phyloP scores from a whole-genome alignment of 2,113 vertebrate genomes.

The Rana temporaria region DNA sequence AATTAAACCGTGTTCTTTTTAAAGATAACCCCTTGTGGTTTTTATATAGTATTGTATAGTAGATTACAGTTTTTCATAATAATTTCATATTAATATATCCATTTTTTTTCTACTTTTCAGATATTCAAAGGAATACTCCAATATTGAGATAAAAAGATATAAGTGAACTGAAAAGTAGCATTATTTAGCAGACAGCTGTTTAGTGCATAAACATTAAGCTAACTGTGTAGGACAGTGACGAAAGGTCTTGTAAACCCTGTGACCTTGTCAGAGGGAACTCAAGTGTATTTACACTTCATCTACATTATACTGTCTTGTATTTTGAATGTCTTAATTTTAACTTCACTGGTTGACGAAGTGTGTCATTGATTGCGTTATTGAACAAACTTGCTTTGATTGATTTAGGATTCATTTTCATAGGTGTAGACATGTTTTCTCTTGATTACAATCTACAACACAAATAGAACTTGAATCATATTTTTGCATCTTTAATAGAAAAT shows the following conservation, averaged over 20 bases:
- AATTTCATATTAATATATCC: no score
- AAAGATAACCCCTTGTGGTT: no score
- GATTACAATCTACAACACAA: conserved; percentile 43
- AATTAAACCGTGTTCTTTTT: no score
- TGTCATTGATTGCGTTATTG: conserved; percentile 45
- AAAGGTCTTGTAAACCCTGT: conserved; percentile 47
- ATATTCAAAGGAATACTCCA: no score
- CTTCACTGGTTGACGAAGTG: conserved; percentile 21
- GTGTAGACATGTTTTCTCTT: conserved; percentile 31
- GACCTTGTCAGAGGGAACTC: conserved; percentile 40
- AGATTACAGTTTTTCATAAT: no score
- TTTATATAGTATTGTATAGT: no score
- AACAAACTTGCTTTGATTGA: conserved; percentile 21
- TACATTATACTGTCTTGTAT: conserved; percentile 25
- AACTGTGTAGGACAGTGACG: conserved; percentile 37
- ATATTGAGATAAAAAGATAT: neutral
- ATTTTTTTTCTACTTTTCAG: no score
- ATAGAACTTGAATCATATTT: conserved; percentile 19
- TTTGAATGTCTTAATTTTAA: conserved; percentile 19
- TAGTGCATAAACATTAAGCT: conserved; percentile 18
- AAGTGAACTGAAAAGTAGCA: neutral
- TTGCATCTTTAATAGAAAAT: neutral
- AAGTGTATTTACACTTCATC: conserved; percentile 51
- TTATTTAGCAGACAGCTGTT: conserved; percentile 40
- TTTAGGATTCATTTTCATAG: conserved; percentile 39